Base-by-base conservation (phyloP, 2,797 vertebrate genomes). In the Clamator glandarius region DNA sequence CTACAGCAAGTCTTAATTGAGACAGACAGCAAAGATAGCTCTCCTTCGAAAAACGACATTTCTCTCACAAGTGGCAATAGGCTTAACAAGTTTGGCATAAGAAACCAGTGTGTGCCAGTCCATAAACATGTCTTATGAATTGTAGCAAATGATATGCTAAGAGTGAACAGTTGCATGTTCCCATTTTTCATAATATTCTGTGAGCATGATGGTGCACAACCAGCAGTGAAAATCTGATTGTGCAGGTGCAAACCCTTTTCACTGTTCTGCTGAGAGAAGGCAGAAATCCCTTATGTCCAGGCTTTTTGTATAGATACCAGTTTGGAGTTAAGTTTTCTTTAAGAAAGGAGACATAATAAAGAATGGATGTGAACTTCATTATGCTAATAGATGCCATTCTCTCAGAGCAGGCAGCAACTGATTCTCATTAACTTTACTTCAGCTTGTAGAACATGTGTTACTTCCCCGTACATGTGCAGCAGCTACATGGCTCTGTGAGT, bases 371-470 rank as follows among this genome's bases (percentile, higher is more conserved):
- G 54, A 87, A 26, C 84, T 88, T 44, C 81, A 23, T 87, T 78
- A 19, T 33, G 62, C 66, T 92, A 58, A 76, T 70, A 77, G 70
- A 69, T 2, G 8, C 35, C 11, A 15, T 82, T 90, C 36, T 62
- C 48, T 88, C 1, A 1, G 29, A 95, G 78, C 64, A 84, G 69
- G 55, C 73, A 79, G 73, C 86, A 95, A 93, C 69, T 91, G 87
- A 87, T 91, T 94, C 51, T 57, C 50, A 51, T 94, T 95, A 93
- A 85, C 76, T 95, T 85, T 15, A 57, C 83, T 77, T 89, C 79
- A 91, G 87, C 90, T 94, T 89, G 73, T 41, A 90, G 70, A 58
- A 54, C 61, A 36, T 94, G 70, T 73, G 44, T 76, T 90, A 39
- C 57, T 85, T 96, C 91, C 74, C 44, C 39, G 55, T 75, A 59